phyloP scores from a whole-genome alignment of 2,113 vertebrate species.

The Edolisoma coerulescens region DNA sequence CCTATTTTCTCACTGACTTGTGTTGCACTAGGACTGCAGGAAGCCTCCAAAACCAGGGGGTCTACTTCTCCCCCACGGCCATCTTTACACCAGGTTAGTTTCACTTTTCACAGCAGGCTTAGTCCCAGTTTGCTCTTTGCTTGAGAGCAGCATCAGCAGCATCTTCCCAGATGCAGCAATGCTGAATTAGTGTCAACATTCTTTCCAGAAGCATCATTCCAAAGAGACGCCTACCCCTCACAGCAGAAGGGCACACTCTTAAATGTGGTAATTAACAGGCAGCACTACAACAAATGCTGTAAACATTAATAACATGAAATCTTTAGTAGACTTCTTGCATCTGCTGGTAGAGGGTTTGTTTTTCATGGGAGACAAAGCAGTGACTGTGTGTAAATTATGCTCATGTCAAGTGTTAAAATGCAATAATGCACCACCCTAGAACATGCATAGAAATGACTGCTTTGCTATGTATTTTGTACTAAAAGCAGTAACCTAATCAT shows the following conservation, averaged over 20 bases:
- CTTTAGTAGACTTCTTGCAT: slow-evolving; percentile 46
- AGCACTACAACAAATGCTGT: slow-evolving; percentile 53
- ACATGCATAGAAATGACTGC: slow-evolving; percentile 66
- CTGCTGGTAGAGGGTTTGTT: slow-evolving; percentile 51
- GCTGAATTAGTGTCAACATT: slow-evolving; percentile 45
- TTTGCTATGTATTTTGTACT: slow-evolving; percentile 62
- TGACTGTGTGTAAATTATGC: slow-evolving; percentile 50
- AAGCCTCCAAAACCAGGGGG: neutral
- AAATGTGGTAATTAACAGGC: slow-evolving; percentile 65
- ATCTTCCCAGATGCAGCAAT: neutral
- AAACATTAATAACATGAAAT: slow-evolving; percentile 70
- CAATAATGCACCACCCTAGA: slow-evolving; percentile 63
- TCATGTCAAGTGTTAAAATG: slow-evolving; percentile 34
- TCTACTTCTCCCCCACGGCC: neutral
- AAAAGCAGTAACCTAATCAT: slow-evolving; percentile 66
- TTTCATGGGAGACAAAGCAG: slow-evolving; percentile 68
- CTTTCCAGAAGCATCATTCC: slow-evolving; percentile 41
- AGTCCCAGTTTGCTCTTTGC: neutral
- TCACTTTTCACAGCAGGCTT: neutral
- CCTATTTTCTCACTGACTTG: neutral
- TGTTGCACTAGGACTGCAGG: neutral
- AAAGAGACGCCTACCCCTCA: neutral
- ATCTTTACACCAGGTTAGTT: neutral
- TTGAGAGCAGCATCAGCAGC: neutral
- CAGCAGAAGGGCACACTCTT: slow-evolving; percentile 37